Percentiles rank a stretch among this genome's conserved stretches.
Conservation (phyloP, 2,888 invertebrate species). For the Uloborus plumipes region DNA sequence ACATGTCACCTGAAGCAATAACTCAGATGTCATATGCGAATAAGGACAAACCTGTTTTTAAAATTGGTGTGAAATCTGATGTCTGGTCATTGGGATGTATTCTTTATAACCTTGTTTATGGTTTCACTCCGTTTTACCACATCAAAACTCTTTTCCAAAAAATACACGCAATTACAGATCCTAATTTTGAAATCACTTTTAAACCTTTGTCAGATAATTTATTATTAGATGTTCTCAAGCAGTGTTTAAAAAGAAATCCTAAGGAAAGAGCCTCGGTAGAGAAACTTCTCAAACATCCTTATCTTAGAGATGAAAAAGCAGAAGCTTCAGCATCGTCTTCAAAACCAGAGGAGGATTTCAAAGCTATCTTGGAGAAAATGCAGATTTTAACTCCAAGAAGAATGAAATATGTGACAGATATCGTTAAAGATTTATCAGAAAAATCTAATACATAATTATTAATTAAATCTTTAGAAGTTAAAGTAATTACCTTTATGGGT, state of each 20-base stretch:
- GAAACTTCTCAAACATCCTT: slow-evolving; percentile 77
- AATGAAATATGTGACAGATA: slow-evolving; percentile 35
- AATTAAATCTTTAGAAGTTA: not conserved
- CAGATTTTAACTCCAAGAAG: slow-evolving; percentile 40
- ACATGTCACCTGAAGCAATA: slow-evolving; percentile 95
- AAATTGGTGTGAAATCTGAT: slow-evolving; percentile 83
- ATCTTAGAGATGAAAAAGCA: slow-evolving; percentile 39
- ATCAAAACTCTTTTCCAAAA: slow-evolving; percentile 81
- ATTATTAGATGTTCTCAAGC: slow-evolving; percentile 77
- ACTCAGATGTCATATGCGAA: slow-evolving; percentile 59
- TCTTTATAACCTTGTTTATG: slow-evolving; percentile 91
- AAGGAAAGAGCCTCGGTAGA: slow-evolving; percentile 81
- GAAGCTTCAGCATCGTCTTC: not conserved
- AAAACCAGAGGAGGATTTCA: slow-evolving; percentile 19
- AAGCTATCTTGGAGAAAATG: slow-evolving; percentile 36
- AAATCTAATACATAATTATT: slow-evolving; percentile 7
- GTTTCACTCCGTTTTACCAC: slow-evolving; percentile 90
- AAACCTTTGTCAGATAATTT: slow-evolving; percentile 74
- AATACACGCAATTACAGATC: slow-evolving; percentile 83
- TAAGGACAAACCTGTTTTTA: slow-evolving; percentile 17
- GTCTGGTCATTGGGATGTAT: slow-evolving; percentile 99
- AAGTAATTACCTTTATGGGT: too few relatives aligned
- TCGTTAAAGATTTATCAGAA: slow-evolving; percentile 30
- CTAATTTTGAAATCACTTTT: slow-evolving; percentile 81
- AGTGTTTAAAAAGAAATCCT: slow-evolving; percentile 78